These are phyloP conservation scores for Peribatodes rhomboidaria DNA, from an alignment of 2,888 invertebrate species.

Conservation along the genomic window DNA sequence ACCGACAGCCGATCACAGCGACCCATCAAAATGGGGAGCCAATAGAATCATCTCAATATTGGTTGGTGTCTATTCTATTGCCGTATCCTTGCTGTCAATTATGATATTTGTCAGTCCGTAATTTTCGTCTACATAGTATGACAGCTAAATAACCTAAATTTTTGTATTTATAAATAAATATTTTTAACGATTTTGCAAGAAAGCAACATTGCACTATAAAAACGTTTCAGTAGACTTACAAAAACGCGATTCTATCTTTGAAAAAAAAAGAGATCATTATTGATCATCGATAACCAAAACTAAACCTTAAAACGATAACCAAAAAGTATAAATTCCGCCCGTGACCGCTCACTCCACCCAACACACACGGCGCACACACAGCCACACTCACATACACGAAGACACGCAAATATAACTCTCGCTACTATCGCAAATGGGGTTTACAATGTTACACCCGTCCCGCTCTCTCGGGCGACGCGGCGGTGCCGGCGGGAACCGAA, in stretches of 20 bases:
- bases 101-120: neutral
- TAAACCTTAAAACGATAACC: neutral
- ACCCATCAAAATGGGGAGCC: too few species aligned
- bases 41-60: too few species aligned
- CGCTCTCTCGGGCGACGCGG: conserved; percentile 41
- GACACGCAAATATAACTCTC: conserved; percentile 51
- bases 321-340: neutral
- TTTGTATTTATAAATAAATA: too few species aligned
- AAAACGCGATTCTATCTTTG: neutral
- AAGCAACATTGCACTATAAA: too few species aligned
- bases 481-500: conserved; percentile 7
- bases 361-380: conserved; percentile 31
- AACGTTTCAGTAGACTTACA: too few species aligned
- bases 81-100: too few species aligned
- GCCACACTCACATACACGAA: conserved; percentile 44
- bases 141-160: too few species aligned
- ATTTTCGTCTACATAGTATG: neutral
- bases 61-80: too few species aligned
- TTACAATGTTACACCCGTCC: conserved; percentile 58
- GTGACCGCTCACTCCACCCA: neutral
- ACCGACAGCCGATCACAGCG: neutral
- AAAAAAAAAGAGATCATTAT: conserved; percentile 3
- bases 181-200: too few species aligned
- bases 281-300: neutral
- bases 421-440: conserved; percentile 73